Evolutionary conservation across 2,888 invertebrate species (phyloP).

Genomic region (Euspilapteryx auroguttella): DNA sequence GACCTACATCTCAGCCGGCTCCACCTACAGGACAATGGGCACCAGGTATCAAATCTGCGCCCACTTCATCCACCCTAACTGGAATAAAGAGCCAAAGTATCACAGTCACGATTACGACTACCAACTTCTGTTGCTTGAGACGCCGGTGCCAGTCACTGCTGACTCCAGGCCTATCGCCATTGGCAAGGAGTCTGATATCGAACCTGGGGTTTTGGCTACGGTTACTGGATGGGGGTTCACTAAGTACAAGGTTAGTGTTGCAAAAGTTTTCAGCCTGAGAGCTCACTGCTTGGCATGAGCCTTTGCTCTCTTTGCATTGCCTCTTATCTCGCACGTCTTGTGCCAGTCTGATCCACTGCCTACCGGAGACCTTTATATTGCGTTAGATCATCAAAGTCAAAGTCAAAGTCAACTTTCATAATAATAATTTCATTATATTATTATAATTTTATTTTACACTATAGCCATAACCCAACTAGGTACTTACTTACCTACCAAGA

Average conservation of each 20-base stretch:
- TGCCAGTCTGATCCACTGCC: no score
- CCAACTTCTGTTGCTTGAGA: slow-evolving; percentile 33
- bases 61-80: slow-evolving; percentile 32
- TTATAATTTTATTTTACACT: no score
- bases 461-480: no score
- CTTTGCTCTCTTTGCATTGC: no score
- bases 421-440: no score
- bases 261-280: no score
- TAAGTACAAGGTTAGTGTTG: slow-evolving; percentile 22
- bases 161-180: slow-evolving; percentile 32
- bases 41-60: slow-evolving; percentile 25
- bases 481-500: no score
- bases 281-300: no score
- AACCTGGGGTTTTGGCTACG: slow-evolving; percentile 16
- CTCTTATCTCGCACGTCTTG: no score
- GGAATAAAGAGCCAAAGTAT: slow-evolving; percentile 14
- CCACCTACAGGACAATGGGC: slow-evolving; percentile 20
- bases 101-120: slow-evolving; percentile 38
- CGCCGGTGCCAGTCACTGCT: slow-evolving; percentile 22
- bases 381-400: no score
- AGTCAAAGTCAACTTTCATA: no score
- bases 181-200: slow-evolving; percentile 19
- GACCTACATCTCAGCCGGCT: slow-evolving; percentile 25
- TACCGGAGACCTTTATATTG: no score
- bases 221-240: slow-evolving; percentile 50